These are phyloP conservation scores for Belonocnema kinseyi DNA, from an alignment of 1,140 invertebrate genomes.

Conservation along the genomic window DNA sequence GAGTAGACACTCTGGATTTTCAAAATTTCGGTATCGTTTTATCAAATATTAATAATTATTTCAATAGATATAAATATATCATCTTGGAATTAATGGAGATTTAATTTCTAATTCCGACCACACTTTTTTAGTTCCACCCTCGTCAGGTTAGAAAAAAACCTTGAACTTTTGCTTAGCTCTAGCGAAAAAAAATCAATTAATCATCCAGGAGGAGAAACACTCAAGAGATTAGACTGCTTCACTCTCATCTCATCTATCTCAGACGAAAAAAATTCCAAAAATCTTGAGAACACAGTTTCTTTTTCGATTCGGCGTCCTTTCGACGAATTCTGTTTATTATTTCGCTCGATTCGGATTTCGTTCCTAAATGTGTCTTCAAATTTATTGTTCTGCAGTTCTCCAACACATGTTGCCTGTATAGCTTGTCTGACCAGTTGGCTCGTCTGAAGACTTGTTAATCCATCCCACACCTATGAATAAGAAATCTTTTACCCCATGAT, in stretches of 20 bases:
- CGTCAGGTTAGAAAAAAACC: slow-evolving; percentile 3
- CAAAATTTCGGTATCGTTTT: not conserved
- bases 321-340: not conserved
- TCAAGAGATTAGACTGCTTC: not conserved
- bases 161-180: not conserved
- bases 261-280: slow-evolving; percentile 1
- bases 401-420: slow-evolving; percentile 12
- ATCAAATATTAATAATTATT: not conserved
- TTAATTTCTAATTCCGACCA: slow-evolving; percentile 2
- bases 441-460: slow-evolving; percentile 18
- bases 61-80: not conserved
- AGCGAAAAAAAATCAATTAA: slow-evolving; percentile 19
- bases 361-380: not conserved
- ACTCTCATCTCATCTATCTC: not conserved
- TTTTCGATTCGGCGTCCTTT: not conserved
- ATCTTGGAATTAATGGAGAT: not conserved
- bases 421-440: not conserved
- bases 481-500: not conserved
- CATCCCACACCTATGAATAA: slow-evolving; percentile 1
- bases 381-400: slow-evolving; percentile 10
- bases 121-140: not conserved
- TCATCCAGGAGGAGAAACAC: slow-evolving; percentile 13
- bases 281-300: not conserved
- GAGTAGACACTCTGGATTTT: too few species aligned
- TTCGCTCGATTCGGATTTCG: slow-evolving; percentile 5